phyloP scores from a whole-genome alignment of 2,888 invertebrate species.

The Acleris emargana region DNA sequence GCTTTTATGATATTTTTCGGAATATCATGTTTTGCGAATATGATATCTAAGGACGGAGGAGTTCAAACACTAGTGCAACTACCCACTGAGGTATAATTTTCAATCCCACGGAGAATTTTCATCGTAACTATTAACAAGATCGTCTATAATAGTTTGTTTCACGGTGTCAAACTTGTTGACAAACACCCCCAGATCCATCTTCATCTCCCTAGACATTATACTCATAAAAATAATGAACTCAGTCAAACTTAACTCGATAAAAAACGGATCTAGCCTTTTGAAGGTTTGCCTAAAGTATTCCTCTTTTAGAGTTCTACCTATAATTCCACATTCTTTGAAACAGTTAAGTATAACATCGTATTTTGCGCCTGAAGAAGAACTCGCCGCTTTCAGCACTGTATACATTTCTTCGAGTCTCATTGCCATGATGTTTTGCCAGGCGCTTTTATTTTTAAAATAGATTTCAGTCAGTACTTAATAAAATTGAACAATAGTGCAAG shows the following conservation, averaged over 20 bases:
- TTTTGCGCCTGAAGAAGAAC: slow-evolving; percentile 42
- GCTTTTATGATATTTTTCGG: too few relatives aligned
- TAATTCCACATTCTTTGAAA: slow-evolving; percentile 47
- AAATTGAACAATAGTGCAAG: too few relatives aligned
- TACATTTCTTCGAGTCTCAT: slow-evolving; percentile 54
- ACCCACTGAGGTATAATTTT: slow-evolving; percentile 5
- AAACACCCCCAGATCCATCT: slow-evolving; percentile 41
- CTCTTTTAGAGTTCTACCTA: slow-evolving; percentile 45
- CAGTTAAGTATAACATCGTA: slow-evolving; percentile 47
- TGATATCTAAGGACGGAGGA: too few relatives aligned
- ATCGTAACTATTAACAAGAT: slow-evolving; percentile 35
- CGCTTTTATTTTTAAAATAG: background rate
- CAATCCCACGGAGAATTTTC: background rate
- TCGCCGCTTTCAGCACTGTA: slow-evolving; percentile 44
- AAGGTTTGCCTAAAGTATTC: slow-evolving; percentile 42
- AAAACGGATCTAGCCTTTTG: slow-evolving; percentile 46
- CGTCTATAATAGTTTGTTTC: slow-evolving; percentile 40
- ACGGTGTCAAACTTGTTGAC: slow-evolving; percentile 44
- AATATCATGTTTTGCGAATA: too few relatives aligned
- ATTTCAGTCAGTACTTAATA: too few relatives aligned
- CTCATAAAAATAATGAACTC: slow-evolving; percentile 51
- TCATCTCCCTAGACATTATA: slow-evolving; percentile 47
- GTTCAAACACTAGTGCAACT: too few relatives aligned
- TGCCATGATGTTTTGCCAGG: background rate
- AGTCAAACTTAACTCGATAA: slow-evolving; percentile 43